These are phyloP conservation scores for Peromyscus aztecus DNA, from an alignment of 2,797 vertebrate species.

Conservation along the genomic window DNA sequence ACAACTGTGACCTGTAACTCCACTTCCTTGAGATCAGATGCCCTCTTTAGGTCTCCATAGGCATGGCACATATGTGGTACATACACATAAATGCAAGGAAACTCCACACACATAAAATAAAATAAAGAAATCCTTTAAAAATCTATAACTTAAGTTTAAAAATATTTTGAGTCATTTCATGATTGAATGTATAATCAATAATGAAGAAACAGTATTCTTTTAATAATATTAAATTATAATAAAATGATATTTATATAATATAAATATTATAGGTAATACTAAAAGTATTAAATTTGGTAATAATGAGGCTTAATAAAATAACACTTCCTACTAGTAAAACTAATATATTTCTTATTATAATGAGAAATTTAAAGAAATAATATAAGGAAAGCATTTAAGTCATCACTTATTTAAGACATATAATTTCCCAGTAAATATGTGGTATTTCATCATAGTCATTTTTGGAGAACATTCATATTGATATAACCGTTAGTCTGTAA, in stretches of 20 bases:
- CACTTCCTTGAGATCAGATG: background rate
- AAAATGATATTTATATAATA: background rate
- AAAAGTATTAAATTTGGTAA: background rate
- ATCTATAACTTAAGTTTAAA: background rate
- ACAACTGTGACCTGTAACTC: background rate
- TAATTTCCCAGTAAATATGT: background rate
- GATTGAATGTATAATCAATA: background rate
- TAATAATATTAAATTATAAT: background rate
- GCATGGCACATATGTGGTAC: background rate
- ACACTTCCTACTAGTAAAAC: background rate
- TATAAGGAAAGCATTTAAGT: background rate
- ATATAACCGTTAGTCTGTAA: background rate
- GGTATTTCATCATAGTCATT: background rate
- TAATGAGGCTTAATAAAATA: background rate
- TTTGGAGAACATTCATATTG: background rate
- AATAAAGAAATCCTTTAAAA: background rate
- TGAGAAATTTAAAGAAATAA: background rate
- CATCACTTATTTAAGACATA: background rate
- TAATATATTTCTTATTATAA: background rate
- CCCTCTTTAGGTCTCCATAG: background rate
- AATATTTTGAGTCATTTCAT: background rate
- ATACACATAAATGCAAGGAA: background rate
- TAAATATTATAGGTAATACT: background rate
- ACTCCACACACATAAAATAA: background rate
- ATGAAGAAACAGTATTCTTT: background rate